A percentile compares a stretch with the other conserved stretches of the same genome.
Evolutionary conservation across 2,888 invertebrate genomes (phyloP).

Genomic region (Pharmacophagus antenor): DNA sequence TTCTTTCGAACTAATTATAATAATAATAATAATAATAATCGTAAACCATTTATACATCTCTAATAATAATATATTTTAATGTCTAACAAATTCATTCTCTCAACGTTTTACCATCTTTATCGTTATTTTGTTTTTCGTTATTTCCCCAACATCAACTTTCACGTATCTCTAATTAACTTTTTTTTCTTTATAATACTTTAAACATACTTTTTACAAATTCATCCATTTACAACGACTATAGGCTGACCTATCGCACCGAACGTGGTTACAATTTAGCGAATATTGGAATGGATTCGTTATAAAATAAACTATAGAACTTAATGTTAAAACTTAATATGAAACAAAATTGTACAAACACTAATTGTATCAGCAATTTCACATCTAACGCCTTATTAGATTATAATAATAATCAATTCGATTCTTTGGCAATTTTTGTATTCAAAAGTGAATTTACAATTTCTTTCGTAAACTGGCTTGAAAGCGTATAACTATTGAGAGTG

Average conservation of each 20-base stretch:
- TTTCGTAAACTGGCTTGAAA: slow-evolving; percentile 60
- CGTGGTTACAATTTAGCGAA: slow-evolving; percentile 63
- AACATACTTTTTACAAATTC: slow-evolving; percentile 75
- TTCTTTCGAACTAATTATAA: slow-evolving; percentile 73
- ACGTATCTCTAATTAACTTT: slow-evolving; percentile 71
- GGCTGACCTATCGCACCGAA: slow-evolving; percentile 64
- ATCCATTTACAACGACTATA: slow-evolving; percentile 69
- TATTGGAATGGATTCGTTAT: slow-evolving; percentile 69
- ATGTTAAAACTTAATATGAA: slow-evolving; percentile 39
- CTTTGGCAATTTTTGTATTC: slow-evolving; percentile 78
- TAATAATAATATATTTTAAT: slow-evolving; percentile 80
- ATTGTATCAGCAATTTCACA: slow-evolving; percentile 58
- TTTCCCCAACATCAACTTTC: slow-evolving; percentile 73
- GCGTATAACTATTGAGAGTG: slow-evolving; percentile 68
- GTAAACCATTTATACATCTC: slow-evolving; percentile 80
- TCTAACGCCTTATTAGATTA: slow-evolving; percentile 46
- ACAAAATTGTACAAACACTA: slow-evolving; percentile 48
- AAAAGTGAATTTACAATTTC: slow-evolving; percentile 79
- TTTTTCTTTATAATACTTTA: slow-evolving; percentile 60
- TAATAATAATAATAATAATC: slow-evolving; percentile 69
- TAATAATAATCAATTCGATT: slow-evolving; percentile 65
- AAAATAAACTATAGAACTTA: slow-evolving; percentile 42
- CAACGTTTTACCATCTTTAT: slow-evolving; percentile 69
- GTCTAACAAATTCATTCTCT: slow-evolving; percentile 80
- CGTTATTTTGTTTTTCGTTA: slow-evolving; percentile 53